phyloP scores from a whole-genome alignment of 2,113 vertebrate species.

The Calyptommatus sinebrachiatus region DNA sequence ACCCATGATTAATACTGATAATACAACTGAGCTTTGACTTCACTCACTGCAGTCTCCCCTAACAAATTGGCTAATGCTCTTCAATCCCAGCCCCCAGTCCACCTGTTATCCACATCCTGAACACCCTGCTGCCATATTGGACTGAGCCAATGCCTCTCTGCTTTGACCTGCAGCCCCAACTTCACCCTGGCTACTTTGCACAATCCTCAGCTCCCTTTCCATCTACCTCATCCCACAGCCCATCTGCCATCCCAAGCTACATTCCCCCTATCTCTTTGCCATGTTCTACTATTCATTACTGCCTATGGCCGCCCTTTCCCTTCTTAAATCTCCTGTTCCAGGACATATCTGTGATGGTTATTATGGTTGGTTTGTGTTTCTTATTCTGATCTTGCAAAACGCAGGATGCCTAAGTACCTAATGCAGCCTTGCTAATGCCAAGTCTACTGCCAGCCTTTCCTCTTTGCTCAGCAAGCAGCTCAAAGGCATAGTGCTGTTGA shows the following conservation, averaged over 20 bases:
- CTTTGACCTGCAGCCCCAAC: background rate
- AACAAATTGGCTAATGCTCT: background rate
- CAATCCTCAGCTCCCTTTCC: background rate
- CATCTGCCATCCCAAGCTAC: background rate
- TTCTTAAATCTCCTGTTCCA: rapidly evolving
- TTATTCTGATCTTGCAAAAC: rapidly evolving
- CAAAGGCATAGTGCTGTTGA: background rate
- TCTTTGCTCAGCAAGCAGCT: background rate
- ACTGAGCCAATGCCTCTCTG: background rate
- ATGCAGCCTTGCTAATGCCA: background rate
- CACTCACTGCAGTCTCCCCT: background rate
- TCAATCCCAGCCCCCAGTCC: conserved; percentile 10
- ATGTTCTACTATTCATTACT: background rate
- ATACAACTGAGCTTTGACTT: background rate
- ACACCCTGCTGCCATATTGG: background rate
- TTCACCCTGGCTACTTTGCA: background rate
- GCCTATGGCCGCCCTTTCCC: background rate
- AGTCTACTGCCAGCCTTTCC: rapidly evolving
- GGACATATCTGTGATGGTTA: background rate
- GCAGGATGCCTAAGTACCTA: background rate
- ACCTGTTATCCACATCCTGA: background rate
- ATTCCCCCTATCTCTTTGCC: background rate
- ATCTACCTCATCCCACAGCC: background rate
- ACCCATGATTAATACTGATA: background rate
- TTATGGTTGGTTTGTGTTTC: too few relatives aligned